Evolutionary conservation across 2,113 vertebrate genomes (phyloP), one percentile per base, ranked within the genome.

Genomic region (Haemorhous mexicanus): DNA sequence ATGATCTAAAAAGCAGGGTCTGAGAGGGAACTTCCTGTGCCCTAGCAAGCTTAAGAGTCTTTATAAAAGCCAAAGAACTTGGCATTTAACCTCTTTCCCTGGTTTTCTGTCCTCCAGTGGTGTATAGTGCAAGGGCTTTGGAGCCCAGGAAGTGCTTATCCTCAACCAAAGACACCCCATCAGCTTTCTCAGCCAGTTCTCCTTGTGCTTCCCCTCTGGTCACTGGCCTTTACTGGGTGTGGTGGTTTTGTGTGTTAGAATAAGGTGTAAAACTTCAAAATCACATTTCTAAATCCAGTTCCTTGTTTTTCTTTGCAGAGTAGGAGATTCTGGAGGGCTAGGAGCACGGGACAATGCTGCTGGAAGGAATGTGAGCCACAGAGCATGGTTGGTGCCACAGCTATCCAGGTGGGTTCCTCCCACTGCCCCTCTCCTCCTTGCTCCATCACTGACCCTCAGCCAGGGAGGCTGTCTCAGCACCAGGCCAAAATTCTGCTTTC

Each of bases 341-440:
- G 53, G 74, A 90, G 85, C 77, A 23, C n/a, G 2, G 50, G 76
- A 92, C 18, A 2, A 89, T 94, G 96, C 95, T 96, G 91, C 95
- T 97, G 96, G 91, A 67, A 97, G 97, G 97, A 85, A 10, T 91
- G 72, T 96, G 90, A 98, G 83, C 91, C 53, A 47, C 66, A 5
- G 94, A 87, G 90, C 84, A 53, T 96, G 95, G 73, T 95, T 95
- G 74, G 95, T 97, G 96, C 96, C 96, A 79, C 94, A 89, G 52
- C 89, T 53, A 81, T 33, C 94, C 96, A 98, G 97, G 98, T 98
- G 97, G 0, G 77, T 50, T 92, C n/a, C 46, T 46, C 9, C 5
- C n/a, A 7, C 23, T 7, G 32, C 67, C 9, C 39, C 68, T 39
- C 55, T 32, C 49, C 39, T 23, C 46, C 14, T 33, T 50, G 69